These are phyloP conservation scores for Rousettus leschenaultii DNA, from an alignment of 2,113 vertebrate species.

Conservation along the genomic window DNA sequence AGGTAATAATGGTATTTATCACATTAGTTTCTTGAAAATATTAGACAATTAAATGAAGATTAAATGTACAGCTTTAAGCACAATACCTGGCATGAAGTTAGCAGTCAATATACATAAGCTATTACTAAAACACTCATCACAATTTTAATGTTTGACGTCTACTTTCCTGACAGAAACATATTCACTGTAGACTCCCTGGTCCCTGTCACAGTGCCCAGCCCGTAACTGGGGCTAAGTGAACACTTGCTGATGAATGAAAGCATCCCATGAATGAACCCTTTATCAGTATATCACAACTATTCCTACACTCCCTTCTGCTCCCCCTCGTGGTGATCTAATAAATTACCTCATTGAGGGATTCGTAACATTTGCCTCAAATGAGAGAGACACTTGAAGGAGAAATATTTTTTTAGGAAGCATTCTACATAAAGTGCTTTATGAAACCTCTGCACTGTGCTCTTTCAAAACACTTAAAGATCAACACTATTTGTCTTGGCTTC, in stretches of 20 bases:
- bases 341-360: neutral
- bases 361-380: neutral
- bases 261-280: neutral
- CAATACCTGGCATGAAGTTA: neutral
- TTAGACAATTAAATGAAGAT: neutral
- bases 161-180: neutral
- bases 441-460: neutral
- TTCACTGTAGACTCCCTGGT: neutral
- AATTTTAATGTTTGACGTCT: neutral
- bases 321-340: neutral
- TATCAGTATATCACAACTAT: neutral
- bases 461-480: conserved; percentile 25
- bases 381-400: neutral
- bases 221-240: neutral
- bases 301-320: neutral
- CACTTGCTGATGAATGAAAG: neutral
- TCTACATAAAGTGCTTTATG: neutral
- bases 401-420: neutral
- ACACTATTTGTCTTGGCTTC: conserved; percentile 16
- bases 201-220: neutral
- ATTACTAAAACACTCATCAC: neutral
- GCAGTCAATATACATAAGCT: neutral
- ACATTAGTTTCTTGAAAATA: neutral
- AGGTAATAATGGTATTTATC: neutral
- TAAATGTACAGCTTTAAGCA: neutral